Conservation (phyloP, 2,113 vertebrate genomes). For the Malurus elegans region DNA sequence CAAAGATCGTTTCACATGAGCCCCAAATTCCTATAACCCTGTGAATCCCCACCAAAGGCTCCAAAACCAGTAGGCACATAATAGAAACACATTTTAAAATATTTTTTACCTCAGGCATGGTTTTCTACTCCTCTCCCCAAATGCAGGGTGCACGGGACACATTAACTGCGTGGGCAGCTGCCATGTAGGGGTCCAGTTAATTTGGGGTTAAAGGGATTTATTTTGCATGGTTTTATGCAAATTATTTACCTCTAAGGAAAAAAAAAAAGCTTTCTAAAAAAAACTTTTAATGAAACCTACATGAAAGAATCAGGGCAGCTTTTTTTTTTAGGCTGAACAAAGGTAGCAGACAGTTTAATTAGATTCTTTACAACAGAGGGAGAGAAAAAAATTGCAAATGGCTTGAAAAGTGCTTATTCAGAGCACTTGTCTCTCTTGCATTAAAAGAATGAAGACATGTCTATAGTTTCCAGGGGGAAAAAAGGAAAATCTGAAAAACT, state of each 20-base stretch:
- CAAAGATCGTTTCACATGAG: not conserved
- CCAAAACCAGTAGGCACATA: not conserved
- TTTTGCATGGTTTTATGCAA: not conserved
- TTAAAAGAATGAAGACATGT: not conserved
- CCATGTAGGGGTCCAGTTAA: not conserved
- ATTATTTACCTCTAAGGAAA: not conserved
- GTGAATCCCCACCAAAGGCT: not conserved
- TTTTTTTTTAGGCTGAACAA: not conserved
- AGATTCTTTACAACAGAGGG: not conserved
- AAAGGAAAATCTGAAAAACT: not conserved
- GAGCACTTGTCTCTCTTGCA: not conserved
- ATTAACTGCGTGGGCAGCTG: not conserved
- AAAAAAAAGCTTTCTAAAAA: not conserved
- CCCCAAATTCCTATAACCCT: not conserved
- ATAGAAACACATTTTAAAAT: not conserved
- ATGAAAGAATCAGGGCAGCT: not conserved
- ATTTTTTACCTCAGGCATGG: not conserved
- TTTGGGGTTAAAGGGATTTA: not conserved
- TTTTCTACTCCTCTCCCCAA: not conserved
- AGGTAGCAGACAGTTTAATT: not conserved
- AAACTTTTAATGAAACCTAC: not conserved
- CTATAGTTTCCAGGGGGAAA: not conserved
- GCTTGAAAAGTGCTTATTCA: not conserved
- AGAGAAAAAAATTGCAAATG: not conserved
- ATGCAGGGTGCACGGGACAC: not conserved